Evolutionary conservation across 35 echinoderm and acorn worm species (phyloP), one percentile per base, ranked within the genome.

Genomic region (Amphiura filiformis): DNA sequence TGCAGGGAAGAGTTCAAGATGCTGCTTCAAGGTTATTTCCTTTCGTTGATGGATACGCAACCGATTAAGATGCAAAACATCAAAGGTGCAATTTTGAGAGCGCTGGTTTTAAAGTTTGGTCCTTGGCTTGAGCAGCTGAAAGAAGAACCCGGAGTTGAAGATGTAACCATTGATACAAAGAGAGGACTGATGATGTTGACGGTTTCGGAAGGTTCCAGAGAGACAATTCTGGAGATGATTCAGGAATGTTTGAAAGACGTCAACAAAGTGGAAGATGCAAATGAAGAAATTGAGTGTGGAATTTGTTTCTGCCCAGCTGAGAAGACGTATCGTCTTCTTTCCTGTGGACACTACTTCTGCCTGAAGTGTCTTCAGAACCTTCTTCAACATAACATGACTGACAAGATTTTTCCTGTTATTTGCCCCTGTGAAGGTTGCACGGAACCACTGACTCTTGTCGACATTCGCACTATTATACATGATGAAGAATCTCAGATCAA

Each of bases 321-420:
- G 26, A 77, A 89, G 18, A 32, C 78, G 1, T 81, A 89, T 20
- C 87, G 87, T 13, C 79, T 89, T 0, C 56, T 57, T 30, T 77
- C 78, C 15, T 89, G 87, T 39, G 78, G 77, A 12, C 87, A 89
- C 36, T 57, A 56, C 26, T 89, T 81, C 30, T 80, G 78, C 79
- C 34, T 37, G 38, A 34, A 81, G 37, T 89, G 87, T 77, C 49
- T 89, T 0, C n/a, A 37, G 9, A 37, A 85, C 26, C 28, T 26
- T n/a, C 61, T 70, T 11, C 61, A 23, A 70, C 61, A 70, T n/a
- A 26, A 18, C 4, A 30, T 26, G 26, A 70, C 61, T 70, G 61
- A 70, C 28, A 70, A 70, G 26, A 30, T n/a, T 5, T 70, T 70
- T 30, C 61, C 61, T 18, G 28, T 70, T 70, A 30, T 70, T 3